Base-by-base conservation (phyloP, 2,888 invertebrate genomes). In the Drosophila mulleri region DNA sequence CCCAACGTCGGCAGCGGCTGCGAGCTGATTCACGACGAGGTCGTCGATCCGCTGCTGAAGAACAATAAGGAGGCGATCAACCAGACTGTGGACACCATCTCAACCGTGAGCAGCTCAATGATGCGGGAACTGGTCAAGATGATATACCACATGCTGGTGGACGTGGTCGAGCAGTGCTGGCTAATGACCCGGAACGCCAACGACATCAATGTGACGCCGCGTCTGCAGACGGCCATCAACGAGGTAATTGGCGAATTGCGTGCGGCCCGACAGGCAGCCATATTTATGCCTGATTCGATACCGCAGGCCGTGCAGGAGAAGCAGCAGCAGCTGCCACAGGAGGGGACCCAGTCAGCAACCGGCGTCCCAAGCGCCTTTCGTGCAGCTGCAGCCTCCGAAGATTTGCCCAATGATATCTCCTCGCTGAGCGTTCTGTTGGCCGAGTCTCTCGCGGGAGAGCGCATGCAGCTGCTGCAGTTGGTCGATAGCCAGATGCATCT, bases 1-100 rank as follows among this genome's bases (percentile, higher is more conserved):
- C 98, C 98, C 54, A 98, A 98, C 3, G 96, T 98, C 35, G 98
- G 98, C 45, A 97, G 96, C 92, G 98, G 98, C 18, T 97, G 98
- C 78, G 97, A 97, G 84, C 96, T 98, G 88, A 94, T 99, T 64
- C 98, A 98, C 94, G 95, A 98, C 85, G 97, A 98, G 92, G 97
- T 98, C 93, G 96, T 99, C 45, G 98, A 98, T 93, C 98, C 98
- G 2, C 96, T 96, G 90, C 94, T 99, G n/a, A 96, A 95, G 92
- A 96, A 96, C 89, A 95, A 97, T 91, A 98, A 98, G 94, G 95
- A 96, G 94, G 96, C 53, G 2, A 74, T 89, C 8, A 63, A 72
- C 9, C 44, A 45, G 7, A 45, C 47, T 2, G 6, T 75, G 0
- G 29, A 50, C 1, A 4, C 47, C 4, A 18, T 56, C 14, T 37